phyloP scores from a whole-genome alignment of 2,888 invertebrate genomes.

The Mylabris sibirica region DNA sequence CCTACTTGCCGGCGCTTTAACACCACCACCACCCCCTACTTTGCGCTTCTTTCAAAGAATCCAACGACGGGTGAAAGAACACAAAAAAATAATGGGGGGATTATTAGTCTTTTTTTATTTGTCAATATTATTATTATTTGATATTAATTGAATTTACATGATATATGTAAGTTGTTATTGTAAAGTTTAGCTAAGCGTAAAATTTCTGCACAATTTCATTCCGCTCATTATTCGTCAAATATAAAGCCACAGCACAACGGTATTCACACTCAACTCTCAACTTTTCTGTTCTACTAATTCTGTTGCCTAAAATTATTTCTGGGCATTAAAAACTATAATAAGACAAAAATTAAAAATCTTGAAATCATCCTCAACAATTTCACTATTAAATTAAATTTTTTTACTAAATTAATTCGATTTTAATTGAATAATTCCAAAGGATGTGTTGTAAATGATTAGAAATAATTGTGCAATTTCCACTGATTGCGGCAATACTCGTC shows the following conservation, averaged over 20 bases:
- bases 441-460: slow-evolving; percentile 1
- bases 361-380: neutral
- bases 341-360: neutral
- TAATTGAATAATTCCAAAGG: neutral
- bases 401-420: neutral
- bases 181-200: neutral
- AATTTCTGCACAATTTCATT: slow-evolving; percentile 23
- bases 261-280: slow-evolving; percentile 17
- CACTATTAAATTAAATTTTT: neutral
- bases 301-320: slow-evolving; percentile 19
- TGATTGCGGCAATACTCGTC: no score
- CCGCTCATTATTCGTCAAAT: slow-evolving; percentile 6
- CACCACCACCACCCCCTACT: slow-evolving; percentile 36
- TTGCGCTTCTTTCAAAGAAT: slow-evolving; percentile 22
- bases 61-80: neutral
- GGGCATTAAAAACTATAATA: neutral
- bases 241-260: slow-evolving; percentile 6
- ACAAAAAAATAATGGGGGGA: no score
- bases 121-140: neutral
- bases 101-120: neutral
- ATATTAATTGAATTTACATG: neutral
- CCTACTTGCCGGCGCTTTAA: slow-evolving; percentile 48
- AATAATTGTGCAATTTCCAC: neutral
- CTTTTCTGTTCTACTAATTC: slow-evolving; percentile 27
- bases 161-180: neutral